Evolutionary conservation across 2,888 invertebrate species (phyloP).

Genomic region (Callosobruchus maculatus): DNA sequence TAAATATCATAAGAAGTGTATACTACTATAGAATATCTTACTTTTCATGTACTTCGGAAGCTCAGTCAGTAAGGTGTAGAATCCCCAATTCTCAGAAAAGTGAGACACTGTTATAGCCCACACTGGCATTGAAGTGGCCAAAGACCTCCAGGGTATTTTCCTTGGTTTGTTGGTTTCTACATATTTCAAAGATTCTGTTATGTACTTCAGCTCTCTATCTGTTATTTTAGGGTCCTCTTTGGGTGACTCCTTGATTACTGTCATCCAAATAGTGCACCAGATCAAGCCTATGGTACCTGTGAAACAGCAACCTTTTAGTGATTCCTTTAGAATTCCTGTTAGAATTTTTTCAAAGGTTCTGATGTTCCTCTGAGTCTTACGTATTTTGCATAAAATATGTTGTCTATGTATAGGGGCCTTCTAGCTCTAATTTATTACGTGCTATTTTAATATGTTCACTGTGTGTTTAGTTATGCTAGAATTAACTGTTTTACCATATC

Average conservation of each 20-base stretch:
- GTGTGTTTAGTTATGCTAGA: too few species aligned
- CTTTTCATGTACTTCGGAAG: conserved; percentile 23
- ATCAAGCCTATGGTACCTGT: conserved; percentile 63
- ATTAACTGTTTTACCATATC: too few species aligned
- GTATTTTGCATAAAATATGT: too few species aligned
- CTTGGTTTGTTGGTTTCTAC: conserved; percentile 50
- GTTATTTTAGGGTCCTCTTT: conserved; percentile 71
- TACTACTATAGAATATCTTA: too few species aligned
- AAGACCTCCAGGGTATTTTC: conserved; percentile 72
- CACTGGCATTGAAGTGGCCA: conserved; percentile 72
- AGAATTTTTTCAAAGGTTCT: too few species aligned
- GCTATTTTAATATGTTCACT: too few species aligned
- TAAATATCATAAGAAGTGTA: too few species aligned
- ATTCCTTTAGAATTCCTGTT: too few species aligned
- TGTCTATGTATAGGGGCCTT: too few species aligned
- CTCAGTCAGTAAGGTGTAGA: conserved; percentile 64
- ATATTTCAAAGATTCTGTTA: conserved; percentile 59
- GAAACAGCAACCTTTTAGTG: not conserved
- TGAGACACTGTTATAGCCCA: conserved; percentile 83
- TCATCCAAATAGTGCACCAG: conserved; percentile 71
- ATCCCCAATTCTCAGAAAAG: conserved; percentile 88
- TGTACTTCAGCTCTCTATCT: conserved; percentile 69
- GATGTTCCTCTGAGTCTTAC: too few species aligned
- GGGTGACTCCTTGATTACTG: conserved; percentile 69
- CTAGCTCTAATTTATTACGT: too few species aligned